These are phyloP conservation scores for Microplitis demolitor DNA, from an alignment of 1,140 invertebrate species.

Conservation along the genomic window DNA sequence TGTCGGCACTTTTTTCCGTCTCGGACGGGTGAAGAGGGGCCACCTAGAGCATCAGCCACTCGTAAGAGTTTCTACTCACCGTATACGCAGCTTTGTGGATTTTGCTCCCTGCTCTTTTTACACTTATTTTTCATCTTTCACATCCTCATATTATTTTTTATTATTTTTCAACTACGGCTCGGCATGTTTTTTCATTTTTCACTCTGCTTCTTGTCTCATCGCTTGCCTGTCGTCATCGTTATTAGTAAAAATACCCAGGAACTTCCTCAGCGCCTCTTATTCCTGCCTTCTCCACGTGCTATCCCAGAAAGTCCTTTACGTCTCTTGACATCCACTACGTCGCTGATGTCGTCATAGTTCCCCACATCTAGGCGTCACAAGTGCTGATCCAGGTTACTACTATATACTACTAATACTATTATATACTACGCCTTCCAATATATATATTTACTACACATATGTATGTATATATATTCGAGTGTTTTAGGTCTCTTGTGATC, in stretches of 20 bases:
- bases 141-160: not conserved
- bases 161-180: not conserved
- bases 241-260: not conserved
- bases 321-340: not conserved
- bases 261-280: not conserved
- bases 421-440: too few species aligned
- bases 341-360: too few species aligned
- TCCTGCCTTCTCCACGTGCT: not conserved
- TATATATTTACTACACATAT: too few species aligned
- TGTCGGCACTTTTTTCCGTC: constrained; percentile 18
- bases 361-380: too few species aligned
- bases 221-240: not conserved
- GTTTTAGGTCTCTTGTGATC: not conserved
- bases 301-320: not conserved
- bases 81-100: too few species aligned
- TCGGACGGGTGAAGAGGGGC: constrained; percentile 5
- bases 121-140: not conserved
- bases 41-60: constrained; percentile 16
- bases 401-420: too few species aligned
- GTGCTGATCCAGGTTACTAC: too few species aligned
- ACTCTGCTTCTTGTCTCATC: not conserved
- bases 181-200: not conserved
- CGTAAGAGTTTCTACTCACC: not conserved
- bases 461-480: too few species aligned
- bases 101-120: not conserved